Evolutionary conservation across 1,140 invertebrate genomes (phyloP).

Genomic region (Zaprionus ghesquierei): DNA sequence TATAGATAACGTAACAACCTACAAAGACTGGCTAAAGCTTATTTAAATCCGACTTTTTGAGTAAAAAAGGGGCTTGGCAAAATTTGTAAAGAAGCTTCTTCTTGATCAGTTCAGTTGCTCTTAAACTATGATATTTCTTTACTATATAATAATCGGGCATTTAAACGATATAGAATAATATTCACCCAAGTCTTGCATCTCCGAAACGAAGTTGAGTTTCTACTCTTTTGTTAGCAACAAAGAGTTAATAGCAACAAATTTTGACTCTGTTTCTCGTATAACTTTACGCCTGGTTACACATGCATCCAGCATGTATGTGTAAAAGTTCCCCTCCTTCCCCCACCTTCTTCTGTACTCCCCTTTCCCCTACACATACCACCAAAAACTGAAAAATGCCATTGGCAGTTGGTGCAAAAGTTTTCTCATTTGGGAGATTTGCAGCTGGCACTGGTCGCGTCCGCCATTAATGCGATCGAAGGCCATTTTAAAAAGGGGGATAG

Average conservation of each 20-base stretch:
- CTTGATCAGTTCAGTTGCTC: too few relatives aligned
- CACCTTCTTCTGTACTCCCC: too few relatives aligned
- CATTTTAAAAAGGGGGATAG: constrained; percentile 38
- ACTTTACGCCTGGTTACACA: constrained; percentile 30
- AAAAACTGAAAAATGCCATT: constrained; percentile 35
- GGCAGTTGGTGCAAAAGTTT: constrained; percentile 54
- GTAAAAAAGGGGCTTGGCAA: too few relatives aligned
- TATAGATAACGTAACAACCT: too few relatives aligned
- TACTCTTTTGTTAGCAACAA: neutral
- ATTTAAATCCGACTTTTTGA: too few relatives aligned
- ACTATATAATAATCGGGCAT: neutral
- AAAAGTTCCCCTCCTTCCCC: neutral
- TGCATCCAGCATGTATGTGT: neutral
- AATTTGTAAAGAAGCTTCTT: too few relatives aligned
- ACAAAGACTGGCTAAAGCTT: too few relatives aligned
- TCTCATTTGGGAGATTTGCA: constrained; percentile 68
- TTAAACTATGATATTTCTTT: neutral
- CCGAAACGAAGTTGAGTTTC: neutral
- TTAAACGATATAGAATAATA: neutral
- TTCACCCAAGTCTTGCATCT: neutral
- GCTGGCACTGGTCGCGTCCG: constrained; percentile 48
- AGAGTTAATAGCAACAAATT: constrained; percentile 2
- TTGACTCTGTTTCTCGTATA: constrained; percentile 16
- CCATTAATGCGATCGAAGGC: constrained; percentile 71
- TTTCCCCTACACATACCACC: neutral